A percentile compares a stretch with the other conserved stretches of the same genome.
These are phyloP conservation scores for Actinia tenebrosa DNA, from an alignment of 64 coral and sea anemone species.

Conservation along the genomic window DNA sequence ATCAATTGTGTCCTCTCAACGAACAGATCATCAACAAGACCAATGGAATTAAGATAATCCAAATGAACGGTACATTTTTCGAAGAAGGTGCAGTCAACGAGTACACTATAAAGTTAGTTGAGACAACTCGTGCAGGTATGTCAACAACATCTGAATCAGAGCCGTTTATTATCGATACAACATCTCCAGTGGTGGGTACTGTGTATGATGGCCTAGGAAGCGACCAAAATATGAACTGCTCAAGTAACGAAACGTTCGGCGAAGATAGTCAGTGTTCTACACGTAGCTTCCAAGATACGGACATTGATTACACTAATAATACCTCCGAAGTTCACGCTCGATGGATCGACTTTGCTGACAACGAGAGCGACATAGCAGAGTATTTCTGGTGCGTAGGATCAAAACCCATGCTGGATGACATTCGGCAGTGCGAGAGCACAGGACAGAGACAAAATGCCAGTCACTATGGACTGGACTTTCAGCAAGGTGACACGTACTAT, in stretches of 20 bases:
- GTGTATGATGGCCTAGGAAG: conserved; percentile 93
- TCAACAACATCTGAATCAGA: conserved; percentile 42
- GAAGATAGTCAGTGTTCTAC: conserved; percentile 92
- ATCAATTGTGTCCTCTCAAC: conserved; percentile 16
- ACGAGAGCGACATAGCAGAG: conserved; percentile 84
- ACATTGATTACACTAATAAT: conserved; percentile 88
- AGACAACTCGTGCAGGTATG: conserved; percentile 61
- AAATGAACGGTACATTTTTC: conserved; percentile 45
- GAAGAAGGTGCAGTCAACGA: conserved; percentile 56
- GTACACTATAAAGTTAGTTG: conserved; percentile 54
- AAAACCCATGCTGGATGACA: conserved; percentile 69
- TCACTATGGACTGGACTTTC: conserved; percentile 54
- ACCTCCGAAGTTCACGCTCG: conserved; percentile 75
- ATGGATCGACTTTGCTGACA: conserved; percentile 93
- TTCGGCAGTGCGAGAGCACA: conserved; percentile 67
- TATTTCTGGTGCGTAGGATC: conserved; percentile 91
- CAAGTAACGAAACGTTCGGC: conserved; percentile 68
- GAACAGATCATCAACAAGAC: conserved; percentile 15
- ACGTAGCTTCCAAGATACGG: conserved; percentile 85
- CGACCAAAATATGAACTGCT: conserved; percentile 72
- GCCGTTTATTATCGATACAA: conserved; percentile 70
- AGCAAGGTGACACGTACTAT: conserved; percentile 65
- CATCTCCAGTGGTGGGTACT: conserved; percentile 53
- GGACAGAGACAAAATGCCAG: conserved; percentile 66
- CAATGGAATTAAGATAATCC: neutral